These are phyloP conservation scores for Eupsilia transversa DNA, from an alignment of 2,888 invertebrate genomes.

Conservation along the genomic window DNA sequence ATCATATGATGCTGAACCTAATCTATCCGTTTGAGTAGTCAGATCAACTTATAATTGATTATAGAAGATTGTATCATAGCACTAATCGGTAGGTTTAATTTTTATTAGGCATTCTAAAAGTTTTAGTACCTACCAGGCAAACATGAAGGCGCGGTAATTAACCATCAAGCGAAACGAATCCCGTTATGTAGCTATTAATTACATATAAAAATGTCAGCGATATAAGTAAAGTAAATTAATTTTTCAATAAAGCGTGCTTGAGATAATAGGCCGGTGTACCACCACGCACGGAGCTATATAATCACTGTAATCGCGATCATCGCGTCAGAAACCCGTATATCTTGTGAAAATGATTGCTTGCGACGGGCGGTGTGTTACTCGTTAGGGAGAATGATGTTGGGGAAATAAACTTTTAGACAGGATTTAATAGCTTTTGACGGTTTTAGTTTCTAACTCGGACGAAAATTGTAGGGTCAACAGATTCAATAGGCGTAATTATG, in stretches of 20 bases:
- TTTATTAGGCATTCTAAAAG: background rate
- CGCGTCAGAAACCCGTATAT: slow-evolving; percentile 68
- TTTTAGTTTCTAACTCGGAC: background rate
- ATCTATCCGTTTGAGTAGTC: background rate
- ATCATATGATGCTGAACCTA: background rate
- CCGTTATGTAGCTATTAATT: slow-evolving; percentile 49
- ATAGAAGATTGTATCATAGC: background rate
- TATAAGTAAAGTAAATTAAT: slow-evolving; percentile 56
- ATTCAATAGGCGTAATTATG: background rate
- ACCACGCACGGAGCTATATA: slow-evolving; percentile 59
- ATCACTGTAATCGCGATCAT: slow-evolving; percentile 68
- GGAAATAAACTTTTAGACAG: background rate
- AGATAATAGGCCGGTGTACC: slow-evolving; percentile 53
- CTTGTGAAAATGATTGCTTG: slow-evolving; percentile 63
- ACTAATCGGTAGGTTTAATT: slow-evolving; percentile 1
- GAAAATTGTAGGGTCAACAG: background rate
- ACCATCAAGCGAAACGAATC: slow-evolving; percentile 19
- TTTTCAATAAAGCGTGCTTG: slow-evolving; percentile 58
- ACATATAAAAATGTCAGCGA: slow-evolving; percentile 58
- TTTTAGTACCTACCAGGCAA: slow-evolving; percentile 28
- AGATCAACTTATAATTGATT: background rate
- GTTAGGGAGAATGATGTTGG: slow-evolving; percentile 28
- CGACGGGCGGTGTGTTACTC: slow-evolving; percentile 37
- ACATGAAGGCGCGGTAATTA: slow-evolving; percentile 27
- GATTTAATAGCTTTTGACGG: background rate